Conservation (phyloP, 92 coral and sea anemone species). For the Scolanthus callimorphus region DNA sequence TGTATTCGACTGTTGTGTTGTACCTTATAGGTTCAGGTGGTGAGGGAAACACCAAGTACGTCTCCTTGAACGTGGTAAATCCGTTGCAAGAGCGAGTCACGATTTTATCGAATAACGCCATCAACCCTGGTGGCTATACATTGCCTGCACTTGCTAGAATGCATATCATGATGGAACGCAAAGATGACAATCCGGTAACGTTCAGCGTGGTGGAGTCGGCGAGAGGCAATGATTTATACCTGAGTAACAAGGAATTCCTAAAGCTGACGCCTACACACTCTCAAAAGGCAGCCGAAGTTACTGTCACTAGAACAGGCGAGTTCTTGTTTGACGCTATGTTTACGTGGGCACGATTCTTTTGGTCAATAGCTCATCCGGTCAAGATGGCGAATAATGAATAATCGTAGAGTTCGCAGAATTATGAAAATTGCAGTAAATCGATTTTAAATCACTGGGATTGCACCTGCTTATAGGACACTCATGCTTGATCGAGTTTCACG, state of each 20-base stretch:
- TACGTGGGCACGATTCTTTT: no score
- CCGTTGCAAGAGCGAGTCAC: slow-evolving; percentile 54
- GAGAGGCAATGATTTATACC: slow-evolving; percentile 47
- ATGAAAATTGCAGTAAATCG: no score
- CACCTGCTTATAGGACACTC: no score
- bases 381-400: no score
- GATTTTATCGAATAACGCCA: slow-evolving; percentile 66
- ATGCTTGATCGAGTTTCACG: no score
- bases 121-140: slow-evolving; percentile 69
- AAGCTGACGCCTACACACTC: slow-evolving; percentile 62
- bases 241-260: slow-evolving; percentile 60
- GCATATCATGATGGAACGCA: slow-evolving; percentile 43
- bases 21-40: slow-evolving; percentile 62
- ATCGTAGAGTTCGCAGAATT: no score
- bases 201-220: slow-evolving; percentile 63
- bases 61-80: slow-evolving; percentile 54
- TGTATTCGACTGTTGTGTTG: not conserved
- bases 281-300: no score
- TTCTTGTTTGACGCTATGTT: no score
- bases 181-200: slow-evolving; percentile 4
- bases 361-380: no score
- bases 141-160: slow-evolving; percentile 29
- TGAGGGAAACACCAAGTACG: slow-evolving; percentile 67
- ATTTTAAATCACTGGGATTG: no score
- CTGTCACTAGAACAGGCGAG: no score